Evolutionary conservation across 2,888 invertebrate species (phyloP), one percentile per base, ranked within the genome.

Genomic region (Phyllotreta striolata): DNA sequence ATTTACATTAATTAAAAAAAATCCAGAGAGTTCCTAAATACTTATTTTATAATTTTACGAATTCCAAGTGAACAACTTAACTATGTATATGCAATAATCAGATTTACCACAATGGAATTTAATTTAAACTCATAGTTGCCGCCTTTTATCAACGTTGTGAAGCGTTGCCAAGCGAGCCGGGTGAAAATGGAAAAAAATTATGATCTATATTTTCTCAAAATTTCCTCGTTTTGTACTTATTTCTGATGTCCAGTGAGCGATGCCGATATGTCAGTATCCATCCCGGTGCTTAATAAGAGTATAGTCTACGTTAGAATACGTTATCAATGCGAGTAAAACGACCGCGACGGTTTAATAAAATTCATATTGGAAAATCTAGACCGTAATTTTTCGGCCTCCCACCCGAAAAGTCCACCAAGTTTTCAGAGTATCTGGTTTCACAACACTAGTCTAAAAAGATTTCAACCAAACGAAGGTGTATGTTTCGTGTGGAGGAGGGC

Each of bases 401-500:
- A 52, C 52, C 52, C 52, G 38, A 52, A 38, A 12, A 38, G n/a
- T 52, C 38, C n/a, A 12, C 35, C 39, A 24, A 24, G 10, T 52
- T 38, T 38, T 38, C 37, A 35, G 35, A 49, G 37, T 49, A 35
- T 49, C 37, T 12, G 8, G n/a, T n/a, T 14, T 49, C 49, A 49
- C 49, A 49, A 35, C 35, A 49, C 12, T 49, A n/a, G 34, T 47
- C 47, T 35, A 49, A 49, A n/a, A 39, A 52, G 52, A 52, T 52
- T 52, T 52, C 52, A 49, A 52, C 52, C 52, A 52, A n/a, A 12
- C 12, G 8, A 9, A 38, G 12, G 39, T 24, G 39, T 38, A 52
- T 38, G 39, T 52, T 52, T 52, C 9, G 39, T 52, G 14, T 39
- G 47, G 47, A 56, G 57, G 61, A 56, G 57, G 61, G 57, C 54